Conservation (phyloP, 1,140 invertebrate species). For the Proctacanthus coquilletti region DNA sequence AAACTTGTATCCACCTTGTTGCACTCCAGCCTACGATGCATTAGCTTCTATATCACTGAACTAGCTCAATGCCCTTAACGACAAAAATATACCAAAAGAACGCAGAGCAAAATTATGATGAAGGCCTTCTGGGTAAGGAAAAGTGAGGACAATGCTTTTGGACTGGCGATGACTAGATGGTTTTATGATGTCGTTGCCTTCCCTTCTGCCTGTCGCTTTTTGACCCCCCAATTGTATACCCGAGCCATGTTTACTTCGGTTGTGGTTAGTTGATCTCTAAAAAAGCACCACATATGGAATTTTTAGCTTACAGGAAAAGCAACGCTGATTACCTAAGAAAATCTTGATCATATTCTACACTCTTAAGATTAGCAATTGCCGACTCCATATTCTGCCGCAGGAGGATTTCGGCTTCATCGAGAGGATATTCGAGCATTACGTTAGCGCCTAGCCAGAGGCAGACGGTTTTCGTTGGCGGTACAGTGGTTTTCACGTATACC, state of each 20-base stretch:
- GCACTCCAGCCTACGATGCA: too few species aligned
- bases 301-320: constrained; percentile 7
- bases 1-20: too few species aligned
- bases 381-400: constrained; percentile 77
- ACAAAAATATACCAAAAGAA: too few species aligned
- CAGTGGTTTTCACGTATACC: constrained; percentile 77
- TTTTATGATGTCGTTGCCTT: too few species aligned
- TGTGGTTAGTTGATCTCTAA: constrained; percentile 91
- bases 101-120: too few species aligned
- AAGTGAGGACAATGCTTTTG: too few species aligned
- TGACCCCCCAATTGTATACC: constrained; percentile 93
- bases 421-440: constrained; percentile 94
- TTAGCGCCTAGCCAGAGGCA: constrained; percentile 97
- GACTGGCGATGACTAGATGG: too few species aligned
- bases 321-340: constrained; percentile 18
- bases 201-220: constrained; percentile 51
- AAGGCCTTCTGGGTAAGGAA: too few species aligned
- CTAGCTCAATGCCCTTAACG: too few species aligned
- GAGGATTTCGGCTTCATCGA: constrained; percentile 80
- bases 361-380: constrained; percentile 68
- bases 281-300: constrained; percentile 16
- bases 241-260: constrained; percentile 97
- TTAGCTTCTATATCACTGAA: too few species aligned
- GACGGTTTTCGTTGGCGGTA: constrained; percentile 84
- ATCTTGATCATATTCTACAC: constrained; percentile 78